Evolutionary conservation across 2,888 invertebrate species (phyloP).

Genomic region (Ephialtes manifestator): DNA sequence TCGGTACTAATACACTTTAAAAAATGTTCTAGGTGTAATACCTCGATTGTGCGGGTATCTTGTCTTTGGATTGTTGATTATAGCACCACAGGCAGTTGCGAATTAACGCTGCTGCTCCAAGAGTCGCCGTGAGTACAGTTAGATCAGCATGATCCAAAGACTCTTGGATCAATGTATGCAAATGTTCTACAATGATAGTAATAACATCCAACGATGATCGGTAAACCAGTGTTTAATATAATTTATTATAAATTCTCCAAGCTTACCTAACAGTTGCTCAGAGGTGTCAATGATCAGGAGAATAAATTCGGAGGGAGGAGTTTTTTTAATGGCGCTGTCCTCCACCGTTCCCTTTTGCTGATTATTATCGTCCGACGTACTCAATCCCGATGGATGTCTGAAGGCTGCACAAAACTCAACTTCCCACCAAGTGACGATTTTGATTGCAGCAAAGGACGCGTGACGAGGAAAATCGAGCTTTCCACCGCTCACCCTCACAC

Average conservation of each 20-base stretch:
- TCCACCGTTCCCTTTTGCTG: constrained; percentile 83
- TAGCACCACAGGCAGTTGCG: constrained; percentile 94
- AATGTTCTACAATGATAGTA: constrained; percentile 88
- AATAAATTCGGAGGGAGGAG: constrained; percentile 93
- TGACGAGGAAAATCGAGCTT: constrained; percentile 93
- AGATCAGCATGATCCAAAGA: constrained; percentile 94
- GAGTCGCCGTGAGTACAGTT: constrained; percentile 92
- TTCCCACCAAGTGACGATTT: constrained; percentile 95
- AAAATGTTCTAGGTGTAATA: constrained; percentile 38
- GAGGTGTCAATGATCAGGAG: constrained; percentile 91
- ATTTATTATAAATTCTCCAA: neutral
- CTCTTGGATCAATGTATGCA: constrained; percentile 93
- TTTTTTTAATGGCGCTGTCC: constrained; percentile 89
- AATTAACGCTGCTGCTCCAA: constrained; percentile 93
- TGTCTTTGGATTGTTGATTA: constrained; percentile 88
- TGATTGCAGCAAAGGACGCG: constrained; percentile 94
- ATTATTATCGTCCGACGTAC: constrained; percentile 81
- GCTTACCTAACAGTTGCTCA: constrained; percentile 89
- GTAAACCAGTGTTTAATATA: neutral
- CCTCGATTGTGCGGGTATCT: constrained; percentile 77
- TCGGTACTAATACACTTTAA: neutral
- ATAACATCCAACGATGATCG: neutral
- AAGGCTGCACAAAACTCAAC: constrained; percentile 93
- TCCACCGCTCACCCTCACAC: constrained; percentile 93
- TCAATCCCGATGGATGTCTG: constrained; percentile 89